These are phyloP conservation scores for Iguana delicatissima DNA, from an alignment of 2,797 vertebrate species.

Conservation along the genomic window DNA sequence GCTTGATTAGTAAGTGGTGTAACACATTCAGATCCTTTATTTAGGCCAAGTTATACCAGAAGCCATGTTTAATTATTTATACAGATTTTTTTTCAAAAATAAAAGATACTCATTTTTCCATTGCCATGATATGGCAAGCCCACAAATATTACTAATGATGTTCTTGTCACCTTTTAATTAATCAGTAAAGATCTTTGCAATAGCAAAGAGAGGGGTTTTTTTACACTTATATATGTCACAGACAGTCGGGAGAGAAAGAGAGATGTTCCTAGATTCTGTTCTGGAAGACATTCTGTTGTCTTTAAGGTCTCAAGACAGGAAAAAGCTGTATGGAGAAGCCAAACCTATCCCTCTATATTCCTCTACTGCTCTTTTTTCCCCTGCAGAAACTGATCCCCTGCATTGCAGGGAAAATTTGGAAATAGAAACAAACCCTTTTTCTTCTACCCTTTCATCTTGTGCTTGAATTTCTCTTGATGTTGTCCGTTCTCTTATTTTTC, in stretches of 20 bases:
- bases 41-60: constrained; percentile 40
- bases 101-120: not conserved
- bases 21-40: constrained; percentile 25
- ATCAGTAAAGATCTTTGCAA: not conserved
- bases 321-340: not conserved
- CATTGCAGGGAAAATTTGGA: not conserved
- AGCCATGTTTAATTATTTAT: constrained; percentile 44
- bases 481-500: no score
- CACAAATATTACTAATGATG: not conserved
- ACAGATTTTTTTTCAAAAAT: not conserved
- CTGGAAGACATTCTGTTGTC: not conserved
- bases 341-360: not conserved
- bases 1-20: constrained; percentile 45
- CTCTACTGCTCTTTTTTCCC: not conserved
- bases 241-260: not conserved
- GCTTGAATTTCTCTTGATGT: not conserved
- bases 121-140: not conserved
- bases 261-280: not conserved
- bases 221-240: not conserved
- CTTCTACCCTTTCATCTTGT: not conserved
- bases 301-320: not conserved
- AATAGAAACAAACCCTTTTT: not conserved
- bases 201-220: not conserved
- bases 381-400: not conserved
- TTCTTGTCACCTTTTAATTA: not conserved